These are phyloP conservation scores for Thalassarche chlororhynchos DNA, from an alignment of 2,113 vertebrate genomes.

Conservation along the genomic window DNA sequence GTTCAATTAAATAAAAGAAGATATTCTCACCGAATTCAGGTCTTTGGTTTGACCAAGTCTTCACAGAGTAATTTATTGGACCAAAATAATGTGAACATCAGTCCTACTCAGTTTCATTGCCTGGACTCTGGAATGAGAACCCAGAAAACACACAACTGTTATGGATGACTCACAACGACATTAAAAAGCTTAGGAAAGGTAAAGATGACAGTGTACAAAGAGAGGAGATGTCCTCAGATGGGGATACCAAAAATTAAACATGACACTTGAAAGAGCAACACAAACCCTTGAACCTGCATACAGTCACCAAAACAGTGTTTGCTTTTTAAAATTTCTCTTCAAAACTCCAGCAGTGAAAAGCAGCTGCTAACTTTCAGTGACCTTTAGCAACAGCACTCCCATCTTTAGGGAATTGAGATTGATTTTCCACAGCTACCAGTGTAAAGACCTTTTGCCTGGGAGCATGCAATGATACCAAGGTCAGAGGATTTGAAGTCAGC, in stretches of 20 bases:
- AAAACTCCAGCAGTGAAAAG: not conserved
- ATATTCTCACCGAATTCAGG: not conserved
- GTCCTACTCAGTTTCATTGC: not conserved
- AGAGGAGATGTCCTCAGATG: not conserved
- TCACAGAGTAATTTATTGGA: not conserved
- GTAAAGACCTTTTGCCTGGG: constrained; percentile 34
- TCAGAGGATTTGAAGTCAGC: constrained; percentile 32
- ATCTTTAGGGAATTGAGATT: constrained; percentile 52
- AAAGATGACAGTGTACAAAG: not conserved
- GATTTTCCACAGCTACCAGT: constrained; percentile 53
- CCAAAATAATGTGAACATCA: not conserved
- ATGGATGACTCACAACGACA: not conserved
- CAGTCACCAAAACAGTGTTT: not conserved
- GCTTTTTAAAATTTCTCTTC: not conserved
- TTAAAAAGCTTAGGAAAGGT: not conserved
- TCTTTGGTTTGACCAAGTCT: not conserved
- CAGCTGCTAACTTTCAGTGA: constrained; percentile 5
- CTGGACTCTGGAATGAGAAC: not conserved
- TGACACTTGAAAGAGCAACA: not conserved
- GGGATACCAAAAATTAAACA: not conserved
- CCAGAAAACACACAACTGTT: accelerated
- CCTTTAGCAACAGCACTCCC: constrained; percentile 1
- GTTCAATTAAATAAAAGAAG: not conserved
- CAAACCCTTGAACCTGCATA: not conserved
- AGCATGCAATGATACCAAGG: constrained; percentile 10